Percentiles rank a stretch among this genome's conserved stretches.
Conservation (phyloP, 1,140 invertebrate species). For the Eupristina koningsbergeri region DNA sequence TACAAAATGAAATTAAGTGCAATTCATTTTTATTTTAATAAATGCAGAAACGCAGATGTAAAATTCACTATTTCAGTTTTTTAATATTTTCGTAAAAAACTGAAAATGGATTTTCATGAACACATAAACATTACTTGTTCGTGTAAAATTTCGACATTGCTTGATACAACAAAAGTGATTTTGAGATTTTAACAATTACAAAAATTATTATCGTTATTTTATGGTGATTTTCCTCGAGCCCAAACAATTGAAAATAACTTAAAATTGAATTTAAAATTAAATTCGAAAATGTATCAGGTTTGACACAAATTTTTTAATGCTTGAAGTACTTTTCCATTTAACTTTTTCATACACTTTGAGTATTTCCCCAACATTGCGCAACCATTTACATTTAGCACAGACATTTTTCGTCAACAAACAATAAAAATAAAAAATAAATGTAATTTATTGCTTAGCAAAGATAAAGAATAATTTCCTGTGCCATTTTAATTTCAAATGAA, state of each 20-base stretch:
- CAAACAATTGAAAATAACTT: no score
- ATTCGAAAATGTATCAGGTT: neutral
- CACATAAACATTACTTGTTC: no score
- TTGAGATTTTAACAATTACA: no score
- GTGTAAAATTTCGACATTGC: no score
- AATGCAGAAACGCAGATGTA: neutral
- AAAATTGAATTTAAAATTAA: neutral
- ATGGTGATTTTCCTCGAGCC: no score
- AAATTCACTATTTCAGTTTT: neutral
- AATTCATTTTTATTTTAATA: no score
- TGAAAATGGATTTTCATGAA: no score
- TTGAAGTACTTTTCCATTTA: neutral
- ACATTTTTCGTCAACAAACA: neutral
- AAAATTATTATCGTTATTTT: no score
- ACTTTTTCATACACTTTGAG: neutral
- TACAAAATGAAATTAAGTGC: no score
- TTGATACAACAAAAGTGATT: no score
- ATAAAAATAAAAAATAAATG: neutral
- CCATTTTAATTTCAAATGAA: neutral
- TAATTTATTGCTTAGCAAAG: neutral
- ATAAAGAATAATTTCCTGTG: neutral
- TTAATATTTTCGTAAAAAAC: neutral
- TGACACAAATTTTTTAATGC: neutral
- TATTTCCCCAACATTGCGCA: neutral
- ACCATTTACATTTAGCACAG: neutral